Evolutionary conservation across 2,113 vertebrate genomes (phyloP).

Genomic region (Clarias batrachus): DNA sequence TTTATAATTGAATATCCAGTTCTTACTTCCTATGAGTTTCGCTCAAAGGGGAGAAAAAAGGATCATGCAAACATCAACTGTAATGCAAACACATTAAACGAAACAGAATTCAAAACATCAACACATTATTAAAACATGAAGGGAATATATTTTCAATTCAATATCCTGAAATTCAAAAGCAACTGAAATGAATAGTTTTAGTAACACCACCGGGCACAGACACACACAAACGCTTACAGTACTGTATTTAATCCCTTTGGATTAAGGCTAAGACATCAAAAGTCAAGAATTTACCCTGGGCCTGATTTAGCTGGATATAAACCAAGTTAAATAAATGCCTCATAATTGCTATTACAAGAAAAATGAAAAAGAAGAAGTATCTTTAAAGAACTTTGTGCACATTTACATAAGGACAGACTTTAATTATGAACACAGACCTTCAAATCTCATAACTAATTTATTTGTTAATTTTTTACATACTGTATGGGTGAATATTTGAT

Average conservation of each 20-base stretch:
- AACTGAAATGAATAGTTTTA: not conserved
- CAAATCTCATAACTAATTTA: not conserved
- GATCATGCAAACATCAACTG: not conserved
- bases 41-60: constrained; percentile 1
- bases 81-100: not conserved
- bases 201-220: not conserved
- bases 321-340: not conserved
- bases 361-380: not conserved
- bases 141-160: constrained; percentile 1
- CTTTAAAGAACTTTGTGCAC: not conserved
- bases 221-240: not conserved
- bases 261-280: not conserved
- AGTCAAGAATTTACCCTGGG: not conserved
- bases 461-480: not conserved
- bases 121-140: constrained; percentile 8
- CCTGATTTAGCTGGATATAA: not conserved
- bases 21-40: constrained; percentile 34
- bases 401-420: not conserved
- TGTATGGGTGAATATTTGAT: not conserved
- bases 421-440: not conserved
- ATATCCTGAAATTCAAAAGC: not conserved
- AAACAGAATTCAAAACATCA: constrained; percentile 2
- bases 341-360: not conserved
- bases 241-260: not conserved
- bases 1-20: constrained; percentile 35